Conservation (phyloP, 2,113 vertebrate genomes). For the Micromys minutus region DNA sequence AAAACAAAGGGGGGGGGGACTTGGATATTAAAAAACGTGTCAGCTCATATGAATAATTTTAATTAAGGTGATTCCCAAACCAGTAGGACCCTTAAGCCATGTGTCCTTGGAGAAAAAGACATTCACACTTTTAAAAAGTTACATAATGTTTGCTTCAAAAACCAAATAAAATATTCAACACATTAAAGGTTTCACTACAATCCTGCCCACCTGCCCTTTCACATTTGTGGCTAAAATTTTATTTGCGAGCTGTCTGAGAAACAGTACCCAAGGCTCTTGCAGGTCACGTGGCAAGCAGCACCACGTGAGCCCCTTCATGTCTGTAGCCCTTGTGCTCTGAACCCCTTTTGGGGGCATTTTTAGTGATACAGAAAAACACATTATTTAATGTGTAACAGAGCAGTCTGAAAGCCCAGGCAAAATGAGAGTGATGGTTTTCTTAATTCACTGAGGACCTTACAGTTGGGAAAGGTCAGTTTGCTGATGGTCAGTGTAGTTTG, state of each 20-base stretch:
- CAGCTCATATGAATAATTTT: constrained; percentile 64
- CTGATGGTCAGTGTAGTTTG: background rate
- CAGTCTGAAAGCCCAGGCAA: background rate
- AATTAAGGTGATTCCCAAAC: constrained; percentile 69
- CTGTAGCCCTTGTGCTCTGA: too few relatives aligned
- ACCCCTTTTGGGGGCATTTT: background rate
- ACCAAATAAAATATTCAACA: constrained; percentile 66
- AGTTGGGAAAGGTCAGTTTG: background rate
- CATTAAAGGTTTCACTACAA: background rate
- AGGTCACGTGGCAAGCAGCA: background rate
- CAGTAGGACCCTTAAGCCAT: constrained; percentile 54
- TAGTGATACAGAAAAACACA: background rate
- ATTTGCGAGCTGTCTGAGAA: background rate
- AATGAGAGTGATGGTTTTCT: background rate
- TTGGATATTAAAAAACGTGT: background rate
- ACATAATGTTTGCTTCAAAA: constrained; percentile 61
- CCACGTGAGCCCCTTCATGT: too few relatives aligned
- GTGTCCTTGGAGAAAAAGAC: constrained; percentile 48
- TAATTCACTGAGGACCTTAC: background rate
- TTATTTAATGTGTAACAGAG: background rate
- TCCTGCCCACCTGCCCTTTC: background rate
- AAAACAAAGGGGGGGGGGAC: background rate
- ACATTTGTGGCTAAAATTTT: background rate
- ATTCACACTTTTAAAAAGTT: constrained; percentile 49
- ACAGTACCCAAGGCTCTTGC: background rate